phyloP scores from a whole-genome alignment of 2,888 invertebrate genomes.

The Pristionchus arcanus region DNA sequence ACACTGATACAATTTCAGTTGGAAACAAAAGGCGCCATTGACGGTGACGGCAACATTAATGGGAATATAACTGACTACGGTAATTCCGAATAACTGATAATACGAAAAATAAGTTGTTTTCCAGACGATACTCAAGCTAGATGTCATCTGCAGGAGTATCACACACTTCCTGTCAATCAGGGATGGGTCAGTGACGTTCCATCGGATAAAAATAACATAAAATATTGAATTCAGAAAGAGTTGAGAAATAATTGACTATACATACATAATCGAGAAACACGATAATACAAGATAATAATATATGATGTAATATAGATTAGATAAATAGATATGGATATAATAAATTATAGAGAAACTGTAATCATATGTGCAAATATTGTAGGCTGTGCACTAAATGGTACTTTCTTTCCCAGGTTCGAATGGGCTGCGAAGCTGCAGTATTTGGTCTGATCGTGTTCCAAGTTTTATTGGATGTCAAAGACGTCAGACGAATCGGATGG shows the following conservation, averaged over 20 bases:
- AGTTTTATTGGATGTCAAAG: constrained; percentile 68
- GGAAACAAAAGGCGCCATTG: constrained; percentile 21
- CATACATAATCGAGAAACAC: too few relatives aligned
- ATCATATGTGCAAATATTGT: too few relatives aligned
- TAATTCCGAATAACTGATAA: neutral
- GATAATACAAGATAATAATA: too few relatives aligned
- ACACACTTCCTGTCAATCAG: neutral
- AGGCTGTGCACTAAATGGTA: neutral
- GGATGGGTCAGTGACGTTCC: constrained; percentile 21
- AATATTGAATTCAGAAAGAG: too few relatives aligned
- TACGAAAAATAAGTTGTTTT: neutral
- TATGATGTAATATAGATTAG: too few relatives aligned
- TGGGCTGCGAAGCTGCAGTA: constrained; percentile 70
- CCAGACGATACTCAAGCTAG: constrained; percentile 56
- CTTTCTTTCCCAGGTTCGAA: constrained; percentile 60
- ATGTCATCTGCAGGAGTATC: constrained; percentile 62
- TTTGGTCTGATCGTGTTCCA: constrained; percentile 68
- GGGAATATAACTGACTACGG: neutral
- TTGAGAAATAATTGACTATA: too few relatives aligned
- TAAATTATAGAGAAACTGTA: too few relatives aligned
- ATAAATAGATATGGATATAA: too few relatives aligned
- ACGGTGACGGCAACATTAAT: neutral
- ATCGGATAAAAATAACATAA: too few relatives aligned
- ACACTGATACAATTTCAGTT: neutral
- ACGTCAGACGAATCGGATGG: constrained; percentile 73